These are phyloP conservation scores for Choloepus didactylus DNA, from an alignment of 2,797 vertebrate genomes.

Conservation along the genomic window DNA sequence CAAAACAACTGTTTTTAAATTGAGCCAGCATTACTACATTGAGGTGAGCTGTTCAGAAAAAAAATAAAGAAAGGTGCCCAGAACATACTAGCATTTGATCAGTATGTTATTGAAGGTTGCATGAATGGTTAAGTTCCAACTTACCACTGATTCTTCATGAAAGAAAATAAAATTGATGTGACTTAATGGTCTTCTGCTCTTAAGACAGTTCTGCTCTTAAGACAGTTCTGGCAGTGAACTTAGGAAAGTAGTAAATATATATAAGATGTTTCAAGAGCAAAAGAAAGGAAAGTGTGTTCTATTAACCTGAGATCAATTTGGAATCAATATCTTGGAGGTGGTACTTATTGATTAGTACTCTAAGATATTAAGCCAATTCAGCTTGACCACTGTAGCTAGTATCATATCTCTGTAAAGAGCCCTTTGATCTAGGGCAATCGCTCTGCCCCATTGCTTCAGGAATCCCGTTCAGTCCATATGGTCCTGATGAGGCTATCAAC, in stretches of 20 bases:
- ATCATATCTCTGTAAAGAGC: not conserved
- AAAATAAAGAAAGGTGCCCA: not conserved
- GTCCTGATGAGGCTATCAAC: not conserved
- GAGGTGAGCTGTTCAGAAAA: not conserved
- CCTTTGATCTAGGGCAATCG: not conserved
- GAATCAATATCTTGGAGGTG: not conserved
- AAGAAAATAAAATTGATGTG: not conserved
- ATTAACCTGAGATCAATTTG: not conserved
- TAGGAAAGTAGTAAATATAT: not conserved
- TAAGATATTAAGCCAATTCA: not conserved
- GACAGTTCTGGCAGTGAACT: not conserved
- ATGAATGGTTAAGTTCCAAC: not conserved
- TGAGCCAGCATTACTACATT: not conserved
- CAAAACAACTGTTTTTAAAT: not conserved
- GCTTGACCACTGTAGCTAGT: not conserved
- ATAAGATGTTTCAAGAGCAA: slow-evolving; percentile 3
- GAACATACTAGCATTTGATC: not conserved
- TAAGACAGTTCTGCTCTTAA: not conserved
- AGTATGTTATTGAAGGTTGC: not conserved
- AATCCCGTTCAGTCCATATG: not conserved
- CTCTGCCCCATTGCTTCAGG: not conserved
- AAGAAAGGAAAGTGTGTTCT: not conserved
- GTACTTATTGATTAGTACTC: not conserved
- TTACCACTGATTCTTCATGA: not conserved
- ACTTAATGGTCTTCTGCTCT: not conserved